Evolutionary conservation across 2,113 vertebrate genomes (phyloP).

Genomic region (Gopherus flavomarginatus): DNA sequence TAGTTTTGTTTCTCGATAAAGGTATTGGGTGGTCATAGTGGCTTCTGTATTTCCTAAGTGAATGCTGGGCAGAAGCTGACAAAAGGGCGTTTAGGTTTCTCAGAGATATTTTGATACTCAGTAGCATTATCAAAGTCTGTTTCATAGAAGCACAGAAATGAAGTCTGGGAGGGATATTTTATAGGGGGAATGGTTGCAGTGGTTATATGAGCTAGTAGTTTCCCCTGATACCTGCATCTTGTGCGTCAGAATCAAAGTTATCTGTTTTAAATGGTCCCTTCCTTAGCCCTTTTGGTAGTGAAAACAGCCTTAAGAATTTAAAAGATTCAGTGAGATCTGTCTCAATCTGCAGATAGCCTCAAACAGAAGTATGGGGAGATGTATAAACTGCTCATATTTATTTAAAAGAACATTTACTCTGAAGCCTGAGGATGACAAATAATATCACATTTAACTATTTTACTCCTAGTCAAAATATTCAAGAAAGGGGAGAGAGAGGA

Average conservation of each 20-base stretch:
- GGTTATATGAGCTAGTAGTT: neutral
- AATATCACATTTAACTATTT: neutral
- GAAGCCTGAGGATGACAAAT: conserved; percentile 15
- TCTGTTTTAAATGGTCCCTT: neutral
- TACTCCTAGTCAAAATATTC: neutral
- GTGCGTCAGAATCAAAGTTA: neutral
- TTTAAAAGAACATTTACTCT: conserved; percentile 32
- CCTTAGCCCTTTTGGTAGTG: conserved; percentile 33
- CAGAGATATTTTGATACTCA: neutral
- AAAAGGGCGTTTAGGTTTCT: conserved; percentile 20
- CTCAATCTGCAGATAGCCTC: neutral
- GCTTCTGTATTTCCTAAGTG: neutral
- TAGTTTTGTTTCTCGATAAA: neutral
- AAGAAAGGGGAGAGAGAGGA: conserved; percentile 9
- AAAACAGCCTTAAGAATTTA: conserved; percentile 49
- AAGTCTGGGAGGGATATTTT: conserved; percentile 34
- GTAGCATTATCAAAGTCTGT: conserved; percentile 3
- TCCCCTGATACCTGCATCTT: neutral
- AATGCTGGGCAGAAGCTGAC: neutral
- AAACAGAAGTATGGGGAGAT: conserved; percentile 50
- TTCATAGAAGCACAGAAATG: conserved; percentile 31
- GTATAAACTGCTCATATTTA: conserved; percentile 24
- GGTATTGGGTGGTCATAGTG: neutral
- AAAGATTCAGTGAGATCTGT: conserved; percentile 16
- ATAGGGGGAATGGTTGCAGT: neutral